A percentile compares a stretch with the other conserved stretches of the same genome.
These are phyloP conservation scores for Brachylomia viminalis DNA, from an alignment of 2,888 invertebrate species.

Conservation along the genomic window DNA sequence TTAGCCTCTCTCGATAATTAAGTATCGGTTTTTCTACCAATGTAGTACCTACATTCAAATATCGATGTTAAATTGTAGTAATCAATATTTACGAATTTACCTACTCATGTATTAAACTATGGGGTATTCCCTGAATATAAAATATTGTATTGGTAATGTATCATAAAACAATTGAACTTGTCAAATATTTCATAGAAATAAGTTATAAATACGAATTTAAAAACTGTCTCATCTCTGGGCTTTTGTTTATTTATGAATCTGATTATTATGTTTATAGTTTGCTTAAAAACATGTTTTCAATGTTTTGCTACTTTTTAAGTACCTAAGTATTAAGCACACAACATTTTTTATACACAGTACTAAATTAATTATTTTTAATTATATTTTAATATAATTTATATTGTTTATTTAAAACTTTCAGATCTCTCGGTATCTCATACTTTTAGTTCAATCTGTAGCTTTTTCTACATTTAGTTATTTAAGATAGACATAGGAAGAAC, in stretches of 20 bases:
- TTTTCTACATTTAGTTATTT: slow-evolving; percentile 23
- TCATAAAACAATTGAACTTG: too few species aligned
- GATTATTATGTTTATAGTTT: background rate
- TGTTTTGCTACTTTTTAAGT: background rate
- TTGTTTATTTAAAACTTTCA: background rate
- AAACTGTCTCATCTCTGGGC: background rate
- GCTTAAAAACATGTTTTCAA: background rate
- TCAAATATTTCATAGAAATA: slow-evolving; percentile 10
- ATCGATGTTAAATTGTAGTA: slow-evolving; percentile 15
- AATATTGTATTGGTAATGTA: slow-evolving; percentile 18
- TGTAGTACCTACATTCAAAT: background rate
- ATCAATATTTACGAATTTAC: slow-evolving; percentile 47
- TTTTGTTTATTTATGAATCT: background rate
- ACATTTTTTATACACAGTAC: background rate
- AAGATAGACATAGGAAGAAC: slow-evolving; percentile 24
- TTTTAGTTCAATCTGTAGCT: slow-evolving; percentile 19
- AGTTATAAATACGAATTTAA: background rate
- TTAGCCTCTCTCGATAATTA: background rate
- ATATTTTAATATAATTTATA: too few species aligned
- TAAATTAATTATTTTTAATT: too few species aligned
- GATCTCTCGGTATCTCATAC: slow-evolving; percentile 13
- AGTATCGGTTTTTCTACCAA: background rate
- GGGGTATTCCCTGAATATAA: slow-evolving; percentile 26
- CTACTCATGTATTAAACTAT: slow-evolving; percentile 22
- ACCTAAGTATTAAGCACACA: too few species aligned